These are phyloP conservation scores for Scylla paramamosain DNA, from an alignment of 1,140 invertebrate species.

Conservation along the genomic window DNA sequence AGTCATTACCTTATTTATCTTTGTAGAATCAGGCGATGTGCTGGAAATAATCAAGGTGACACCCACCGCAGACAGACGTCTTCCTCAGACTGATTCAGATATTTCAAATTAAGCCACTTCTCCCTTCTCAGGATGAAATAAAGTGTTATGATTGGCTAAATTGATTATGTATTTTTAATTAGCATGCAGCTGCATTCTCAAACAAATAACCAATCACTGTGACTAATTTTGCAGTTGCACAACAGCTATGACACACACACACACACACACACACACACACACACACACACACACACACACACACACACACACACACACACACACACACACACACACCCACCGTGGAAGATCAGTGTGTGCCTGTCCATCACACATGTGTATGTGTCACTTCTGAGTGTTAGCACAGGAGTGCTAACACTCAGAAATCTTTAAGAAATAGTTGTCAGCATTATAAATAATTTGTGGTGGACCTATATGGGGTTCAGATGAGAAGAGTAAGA, in stretches of 20 bases:
- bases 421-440: not conserved
- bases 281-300: slow-evolving; percentile 12
- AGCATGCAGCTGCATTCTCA: not conserved
- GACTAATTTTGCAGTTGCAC: not conserved
- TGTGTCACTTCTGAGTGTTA: not conserved
- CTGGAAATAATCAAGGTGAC: no score
- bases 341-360: not conserved
- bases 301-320: not conserved
- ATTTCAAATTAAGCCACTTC: not conserved
- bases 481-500: not conserved
- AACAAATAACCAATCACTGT: not conserved
- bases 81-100: no score
- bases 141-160: not conserved
- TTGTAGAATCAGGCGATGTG: not conserved
- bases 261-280: slow-evolving; percentile 12
- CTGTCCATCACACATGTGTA: not conserved
- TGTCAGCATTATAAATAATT: no score
- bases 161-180: not conserved
- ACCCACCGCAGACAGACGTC: not conserved
- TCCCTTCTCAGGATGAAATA: not conserved
- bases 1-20: no score
- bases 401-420: not conserved
- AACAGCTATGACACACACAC: not conserved
- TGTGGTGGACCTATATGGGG: not conserved
- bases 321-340: no score